Evolutionary conservation across 1,140 invertebrate species (phyloP).

Genomic region (Conus betulinus): DNA sequence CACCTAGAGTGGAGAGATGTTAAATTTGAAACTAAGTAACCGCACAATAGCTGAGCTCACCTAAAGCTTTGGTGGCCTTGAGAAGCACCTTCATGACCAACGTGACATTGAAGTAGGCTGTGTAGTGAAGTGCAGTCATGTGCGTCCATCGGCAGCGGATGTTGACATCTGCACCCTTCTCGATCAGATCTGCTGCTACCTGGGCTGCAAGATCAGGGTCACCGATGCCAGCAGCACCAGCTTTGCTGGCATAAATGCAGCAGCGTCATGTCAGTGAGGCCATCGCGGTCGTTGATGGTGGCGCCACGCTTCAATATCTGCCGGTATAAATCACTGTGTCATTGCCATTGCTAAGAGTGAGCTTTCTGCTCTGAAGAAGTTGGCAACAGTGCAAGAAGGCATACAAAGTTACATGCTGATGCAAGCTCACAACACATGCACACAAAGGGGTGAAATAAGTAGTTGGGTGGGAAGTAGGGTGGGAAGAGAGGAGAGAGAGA

Average conservation of each 20-base stretch:
- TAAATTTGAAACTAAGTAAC: background rate
- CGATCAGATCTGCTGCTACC: slow-evolving; percentile 71
- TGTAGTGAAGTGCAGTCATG: slow-evolving; percentile 80
- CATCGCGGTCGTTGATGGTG: slow-evolving; percentile 78
- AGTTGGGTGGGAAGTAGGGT: too few relatives aligned
- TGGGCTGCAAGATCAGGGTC: slow-evolving; percentile 72
- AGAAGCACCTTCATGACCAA: slow-evolving; percentile 76
- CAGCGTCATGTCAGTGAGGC: slow-evolving; percentile 80
- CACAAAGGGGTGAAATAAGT: too few relatives aligned
- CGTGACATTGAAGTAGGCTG: slow-evolving; percentile 79
- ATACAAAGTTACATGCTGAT: too few relatives aligned
- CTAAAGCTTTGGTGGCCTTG: slow-evolving; percentile 72
- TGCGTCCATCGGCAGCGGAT: slow-evolving; percentile 79
- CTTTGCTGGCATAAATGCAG: slow-evolving; percentile 80
- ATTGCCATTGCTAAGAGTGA: too few relatives aligned
- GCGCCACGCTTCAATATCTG: slow-evolving; percentile 77
- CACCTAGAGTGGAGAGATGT: too few relatives aligned
- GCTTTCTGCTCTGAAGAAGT: too few relatives aligned
- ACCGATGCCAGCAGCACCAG: slow-evolving; percentile 79
- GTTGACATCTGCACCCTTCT: slow-evolving; percentile 77
- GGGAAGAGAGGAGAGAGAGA: too few relatives aligned
- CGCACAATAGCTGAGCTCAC: slow-evolving; percentile 44
- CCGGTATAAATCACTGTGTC: too few relatives aligned
- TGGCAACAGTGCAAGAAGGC: too few relatives aligned
- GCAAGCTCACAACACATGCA: too few relatives aligned